These are phyloP conservation scores for Pocillopora grandis DNA, from an alignment of 92 coral and sea anemone genomes.

Conservation along the genomic window DNA sequence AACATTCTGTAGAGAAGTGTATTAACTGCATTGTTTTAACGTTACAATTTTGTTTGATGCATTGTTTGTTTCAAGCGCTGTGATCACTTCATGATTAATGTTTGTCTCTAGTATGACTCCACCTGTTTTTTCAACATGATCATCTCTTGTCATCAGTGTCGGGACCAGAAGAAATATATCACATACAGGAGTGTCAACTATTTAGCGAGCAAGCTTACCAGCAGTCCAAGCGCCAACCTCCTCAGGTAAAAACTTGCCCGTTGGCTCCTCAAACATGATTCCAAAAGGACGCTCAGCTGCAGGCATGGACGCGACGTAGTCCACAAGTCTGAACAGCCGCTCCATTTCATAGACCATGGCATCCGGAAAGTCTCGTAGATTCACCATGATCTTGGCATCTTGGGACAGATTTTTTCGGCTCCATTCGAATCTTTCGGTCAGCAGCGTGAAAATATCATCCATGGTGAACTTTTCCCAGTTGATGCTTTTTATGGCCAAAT, in stretches of 20 bases:
- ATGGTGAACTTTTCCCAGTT: conserved; percentile 52
- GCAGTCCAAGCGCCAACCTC: conserved; percentile 13
- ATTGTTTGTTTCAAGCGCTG: no score
- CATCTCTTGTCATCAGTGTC: no score
- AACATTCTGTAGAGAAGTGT: no score
- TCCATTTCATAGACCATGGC: conserved; percentile 41
- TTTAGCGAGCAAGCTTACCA: not conserved
- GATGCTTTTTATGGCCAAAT: conserved; percentile 41
- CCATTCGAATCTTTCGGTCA: conserved; percentile 58
- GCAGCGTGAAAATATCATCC: conserved; percentile 36
- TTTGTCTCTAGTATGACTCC: no score
- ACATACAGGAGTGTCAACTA: not conserved
- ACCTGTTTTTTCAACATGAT: no score
- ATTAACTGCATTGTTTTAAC: no score
- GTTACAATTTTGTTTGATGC: no score
- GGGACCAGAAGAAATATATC: no score
- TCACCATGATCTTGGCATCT: conserved; percentile 50
- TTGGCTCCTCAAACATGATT: conserved; percentile 41
- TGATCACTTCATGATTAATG: no score
- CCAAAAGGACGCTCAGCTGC: conserved; percentile 64
- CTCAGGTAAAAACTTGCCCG: conserved; percentile 51
- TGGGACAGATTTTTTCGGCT: conserved; percentile 39
- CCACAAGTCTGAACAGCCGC: conserved; percentile 37
- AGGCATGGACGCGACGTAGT: conserved; percentile 53
- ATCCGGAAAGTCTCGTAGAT: conserved; percentile 60